Base-by-base conservation (phyloP, 1,140 invertebrate genomes). In the Lepidurus couesii region DNA sequence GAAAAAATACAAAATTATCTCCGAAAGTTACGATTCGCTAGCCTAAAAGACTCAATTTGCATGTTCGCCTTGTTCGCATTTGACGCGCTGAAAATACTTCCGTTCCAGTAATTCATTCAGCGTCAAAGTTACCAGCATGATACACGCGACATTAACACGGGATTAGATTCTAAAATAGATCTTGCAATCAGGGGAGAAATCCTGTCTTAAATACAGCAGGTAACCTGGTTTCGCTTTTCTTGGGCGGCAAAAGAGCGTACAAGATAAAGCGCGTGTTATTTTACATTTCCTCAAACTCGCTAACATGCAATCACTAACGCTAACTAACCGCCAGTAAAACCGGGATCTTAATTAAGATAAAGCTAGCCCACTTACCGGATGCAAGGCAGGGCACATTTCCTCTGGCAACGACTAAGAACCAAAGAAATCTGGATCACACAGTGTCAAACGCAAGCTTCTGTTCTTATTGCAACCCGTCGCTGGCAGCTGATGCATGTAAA, bases 341-440 rank as follows among this genome's bases (percentile, higher is more conserved):
- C 53, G 21, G 16, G 13, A 65, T 65, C 21, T 65, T 65, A 65
- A 65, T 7, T 9, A 21, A 1, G 53, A 65, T 65, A 65, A 65
- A 65, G 53, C 53, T 65, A 65, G 7, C 16, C n/a, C 53, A 65
- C 53, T 65, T 65, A 65, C 53, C 53, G 53, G 53, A 65, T 65
- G 21, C 53, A 65, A 21, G 21, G 53, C 53, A n/a, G 53, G 53
- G 53, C 53, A 65, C 53, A 65, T 65, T 65, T 65, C 53, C 53
- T 65, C 53, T 65, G 16, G 53, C 53, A 65, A 65, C 21, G 7
- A n/a, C 53, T 21, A 16, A 34, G 34, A 65, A 65, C 53, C 16
- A n/a, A 4, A 65, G 53, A 65, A 65, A 65, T 65, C 53, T 65
- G 34, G 34, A n/a, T 65, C 53, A 65, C 13, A 16, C 16, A 21